Percentiles rank a stretch among this genome's conserved stretches.
These are phyloP conservation scores for Ia io DNA, from an alignment of 2,113 vertebrate genomes.

Conservation along the genomic window DNA sequence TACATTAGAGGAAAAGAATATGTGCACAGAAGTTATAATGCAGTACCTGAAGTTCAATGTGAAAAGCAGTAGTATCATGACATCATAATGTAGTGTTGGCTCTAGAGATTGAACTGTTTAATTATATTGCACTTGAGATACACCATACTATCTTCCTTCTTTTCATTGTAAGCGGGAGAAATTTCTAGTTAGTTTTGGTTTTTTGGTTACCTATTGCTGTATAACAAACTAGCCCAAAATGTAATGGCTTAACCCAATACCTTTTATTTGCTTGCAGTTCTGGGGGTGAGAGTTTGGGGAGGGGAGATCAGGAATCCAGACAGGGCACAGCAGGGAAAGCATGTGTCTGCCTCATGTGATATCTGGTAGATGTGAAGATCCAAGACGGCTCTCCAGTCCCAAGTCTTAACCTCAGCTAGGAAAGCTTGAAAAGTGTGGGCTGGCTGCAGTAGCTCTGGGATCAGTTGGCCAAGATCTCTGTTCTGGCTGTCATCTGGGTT, in stretches of 20 bases:
- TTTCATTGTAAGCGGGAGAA: background rate
- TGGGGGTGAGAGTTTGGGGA: background rate
- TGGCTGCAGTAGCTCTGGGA: background rate
- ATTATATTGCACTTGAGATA: background rate
- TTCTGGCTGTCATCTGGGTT: background rate
- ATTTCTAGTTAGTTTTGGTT: background rate
- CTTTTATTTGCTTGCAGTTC: background rate
- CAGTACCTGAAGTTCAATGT: conserved; percentile 24
- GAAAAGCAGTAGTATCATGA: conserved; percentile 26
- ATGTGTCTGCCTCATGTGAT: background rate
- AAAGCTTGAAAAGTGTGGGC: background rate
- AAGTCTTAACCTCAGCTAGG: background rate
- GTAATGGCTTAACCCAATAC: background rate
- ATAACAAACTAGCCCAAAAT: background rate
- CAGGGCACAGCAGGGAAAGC: background rate
- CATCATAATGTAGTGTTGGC: background rate
- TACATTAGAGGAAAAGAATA: conserved; percentile 27
- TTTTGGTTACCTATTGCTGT: background rate
- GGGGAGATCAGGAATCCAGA: background rate
- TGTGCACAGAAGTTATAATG: conserved; percentile 18
- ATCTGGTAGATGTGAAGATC: background rate
- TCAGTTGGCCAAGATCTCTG: background rate
- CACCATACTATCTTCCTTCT: background rate
- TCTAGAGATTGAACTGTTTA: background rate
- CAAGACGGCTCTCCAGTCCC: background rate